These are phyloP conservation scores for Neopelma chrysocephalum DNA, from an alignment of 2,797 vertebrate species.

Conservation along the genomic window DNA sequence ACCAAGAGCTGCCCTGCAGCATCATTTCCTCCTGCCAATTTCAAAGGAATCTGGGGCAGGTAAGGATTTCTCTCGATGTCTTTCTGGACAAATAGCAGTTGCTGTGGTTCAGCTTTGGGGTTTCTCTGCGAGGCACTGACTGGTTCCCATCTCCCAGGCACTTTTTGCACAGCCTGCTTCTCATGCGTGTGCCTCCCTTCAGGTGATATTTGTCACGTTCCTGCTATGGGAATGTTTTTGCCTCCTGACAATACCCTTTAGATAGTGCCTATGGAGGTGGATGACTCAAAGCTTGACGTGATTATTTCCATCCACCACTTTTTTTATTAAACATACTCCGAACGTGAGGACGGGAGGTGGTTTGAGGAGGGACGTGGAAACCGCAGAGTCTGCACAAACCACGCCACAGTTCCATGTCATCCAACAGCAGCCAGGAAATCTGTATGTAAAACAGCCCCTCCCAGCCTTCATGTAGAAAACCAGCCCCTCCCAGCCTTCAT, in stretches of 20 bases:
- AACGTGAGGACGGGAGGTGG: not conserved
- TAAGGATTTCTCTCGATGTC: not conserved
- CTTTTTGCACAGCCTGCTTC: not conserved
- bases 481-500: not conserved
- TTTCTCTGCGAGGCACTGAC: not conserved
- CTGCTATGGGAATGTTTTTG: conserved; percentile 44
- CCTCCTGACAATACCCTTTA: conserved; percentile 56
- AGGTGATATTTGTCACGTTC: conserved; percentile 43
- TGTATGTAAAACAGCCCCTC: not conserved
- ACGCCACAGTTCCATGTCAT: not conserved
- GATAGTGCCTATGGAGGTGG: conserved; percentile 50
- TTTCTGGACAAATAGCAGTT: not conserved
- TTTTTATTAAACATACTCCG: conserved; percentile 41
- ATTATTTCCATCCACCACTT: conserved; percentile 51
- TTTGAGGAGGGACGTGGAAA: not conserved
- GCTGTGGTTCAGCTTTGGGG: not conserved
- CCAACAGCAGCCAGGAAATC: not conserved
- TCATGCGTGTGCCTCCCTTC: conserved; percentile 20
- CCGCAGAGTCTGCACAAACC: not conserved
- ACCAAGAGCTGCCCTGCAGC: not conserved
- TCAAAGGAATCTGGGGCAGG: not conserved
- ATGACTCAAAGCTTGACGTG: conserved; percentile 56
- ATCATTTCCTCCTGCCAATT: not conserved
- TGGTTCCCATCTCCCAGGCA: not conserved
- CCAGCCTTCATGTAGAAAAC: not conserved